Evolutionary conservation across 2,888 invertebrate species (phyloP), one percentile per base, ranked within the genome.

Genomic region (Asteroscopus sphinx): DNA sequence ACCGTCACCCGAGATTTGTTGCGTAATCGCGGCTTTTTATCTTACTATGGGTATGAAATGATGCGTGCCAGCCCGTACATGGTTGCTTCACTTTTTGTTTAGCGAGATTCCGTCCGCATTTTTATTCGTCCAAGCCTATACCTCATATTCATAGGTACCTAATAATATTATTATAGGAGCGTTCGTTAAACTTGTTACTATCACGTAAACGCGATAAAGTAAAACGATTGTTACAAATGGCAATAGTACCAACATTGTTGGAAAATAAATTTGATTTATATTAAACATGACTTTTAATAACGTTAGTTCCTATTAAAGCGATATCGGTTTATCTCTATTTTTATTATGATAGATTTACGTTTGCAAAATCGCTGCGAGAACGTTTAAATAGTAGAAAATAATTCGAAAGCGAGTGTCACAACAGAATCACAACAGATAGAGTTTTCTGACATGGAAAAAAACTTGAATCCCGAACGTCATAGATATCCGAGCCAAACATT

Each of bases 171-270:
- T 49, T 49, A 7, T 33, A 12, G 36, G 13, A 37, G 3, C 26
- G 42, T 51, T 55, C 44, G 37, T 47, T 40, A 44, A 64, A 41
- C 37, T 57, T 48, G 16, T 49, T 32, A 55, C 54, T 32, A 51
- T 69, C 66, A 65, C 71, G 70, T 74, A 57, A 55, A 54, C 9
- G 32, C 51, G 26, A 65, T 71, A 65, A 73, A 64, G 37, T 71
- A 28, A 33, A 54, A 42, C 45, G 41, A 57, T 48, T 61, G 45
- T 52, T 52, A 57, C 42, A 42, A 60, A 60, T 64, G 32, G 40
- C 5, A 59, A 61, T 61, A 40, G 37, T 39, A 67, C 39, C 44
- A 48, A 70, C 47, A 74, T 51, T 42, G 42, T 58, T 55, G 16
- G 37, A 53, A 53, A 61, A 66, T 51, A 48, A 54, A 69, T 56